A percentile compares a stretch with the other conserved stretches of the same genome.
These are phyloP conservation scores for Rotaria magnacalcarata DNA, from an alignment of 2,888 invertebrate species.

Conservation along the genomic window DNA sequence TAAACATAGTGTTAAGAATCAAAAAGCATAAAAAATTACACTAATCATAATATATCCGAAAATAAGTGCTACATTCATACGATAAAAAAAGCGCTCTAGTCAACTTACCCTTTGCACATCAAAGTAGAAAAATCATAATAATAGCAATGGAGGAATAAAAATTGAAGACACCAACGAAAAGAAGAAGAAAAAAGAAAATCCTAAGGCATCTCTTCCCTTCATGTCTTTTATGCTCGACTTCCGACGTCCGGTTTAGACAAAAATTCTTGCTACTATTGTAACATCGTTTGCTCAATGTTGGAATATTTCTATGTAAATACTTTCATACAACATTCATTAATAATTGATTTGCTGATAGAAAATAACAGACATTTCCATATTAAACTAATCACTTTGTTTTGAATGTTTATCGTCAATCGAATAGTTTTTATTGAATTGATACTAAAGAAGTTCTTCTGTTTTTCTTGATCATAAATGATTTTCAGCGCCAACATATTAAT, in stretches of 20 bases:
- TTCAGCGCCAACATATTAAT: neutral
- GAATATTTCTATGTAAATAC: neutral
- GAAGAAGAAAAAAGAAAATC: neutral
- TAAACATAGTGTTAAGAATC: neutral
- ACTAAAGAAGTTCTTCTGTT: neutral
- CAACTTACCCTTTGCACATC: neutral
- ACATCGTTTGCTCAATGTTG: too few relatives aligned
- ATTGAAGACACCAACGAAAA: neutral
- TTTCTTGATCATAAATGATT: neutral
- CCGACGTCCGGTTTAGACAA: neutral
- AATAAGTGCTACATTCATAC: neutral
- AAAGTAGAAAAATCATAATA: neutral
- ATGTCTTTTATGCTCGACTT: neutral
- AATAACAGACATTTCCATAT: neutral
- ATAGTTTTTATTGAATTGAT: too few relatives aligned
- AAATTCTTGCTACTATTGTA: neutral
- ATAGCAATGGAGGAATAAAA: neutral
- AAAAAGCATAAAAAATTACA: neutral
- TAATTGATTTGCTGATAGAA: neutral
- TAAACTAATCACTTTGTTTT: neutral
- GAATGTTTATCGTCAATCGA: neutral
- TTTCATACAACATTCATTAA: neutral
- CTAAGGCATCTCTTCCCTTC: neutral
- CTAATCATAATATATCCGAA: neutral
- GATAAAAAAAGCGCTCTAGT: too few relatives aligned